phyloP scores from a whole-genome alignment of 2,113 vertebrate species.

The Semicossyphus pulcher region DNA sequence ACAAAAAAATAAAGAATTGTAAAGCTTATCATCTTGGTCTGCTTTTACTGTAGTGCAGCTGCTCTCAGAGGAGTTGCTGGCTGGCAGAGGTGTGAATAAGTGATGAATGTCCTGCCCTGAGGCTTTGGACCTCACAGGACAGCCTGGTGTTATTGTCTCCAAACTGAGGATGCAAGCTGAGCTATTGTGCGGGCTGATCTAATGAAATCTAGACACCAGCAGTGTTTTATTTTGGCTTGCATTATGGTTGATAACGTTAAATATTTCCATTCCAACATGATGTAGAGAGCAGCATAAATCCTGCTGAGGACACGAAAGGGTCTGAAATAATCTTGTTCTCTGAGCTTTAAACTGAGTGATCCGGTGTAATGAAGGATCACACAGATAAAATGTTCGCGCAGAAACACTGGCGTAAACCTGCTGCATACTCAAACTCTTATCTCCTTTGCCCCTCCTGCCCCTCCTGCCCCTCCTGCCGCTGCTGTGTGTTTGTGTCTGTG shows the following conservation, averaged over 20 bases:
- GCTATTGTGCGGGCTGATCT: slow-evolving; percentile 7
- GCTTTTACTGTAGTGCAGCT: slow-evolving; percentile 44
- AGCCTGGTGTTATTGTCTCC: slow-evolving; percentile 17
- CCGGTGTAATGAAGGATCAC: neutral
- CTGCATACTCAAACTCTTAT: neutral
- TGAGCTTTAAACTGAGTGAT: slow-evolving; percentile 3
- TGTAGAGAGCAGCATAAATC: too few relatives aligned
- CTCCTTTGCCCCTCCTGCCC: neutral
- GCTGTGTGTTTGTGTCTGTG: too few relatives aligned
- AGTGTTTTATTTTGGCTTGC: slow-evolving; percentile 20
- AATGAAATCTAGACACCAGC: slow-evolving; percentile 37
- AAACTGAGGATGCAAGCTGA: too few relatives aligned
- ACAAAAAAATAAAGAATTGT: neutral
- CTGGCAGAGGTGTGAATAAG: slow-evolving; percentile 63
- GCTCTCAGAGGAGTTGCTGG: slow-evolving; percentile 59
- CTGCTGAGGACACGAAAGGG: neutral
- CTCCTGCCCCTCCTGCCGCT: too few relatives aligned
- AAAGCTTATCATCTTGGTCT: slow-evolving; percentile 40
- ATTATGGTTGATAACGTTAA: slow-evolving; percentile 13
- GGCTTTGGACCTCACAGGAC: slow-evolving; percentile 42
- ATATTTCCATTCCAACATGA: slow-evolving; percentile 13
- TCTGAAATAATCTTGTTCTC: neutral
- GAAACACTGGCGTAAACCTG: neutral
- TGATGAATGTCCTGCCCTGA: slow-evolving; percentile 66
- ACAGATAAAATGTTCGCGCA: neutral